Conservation (phyloP, 2,888 invertebrate genomes). For the Thymelicus lineola region DNA sequence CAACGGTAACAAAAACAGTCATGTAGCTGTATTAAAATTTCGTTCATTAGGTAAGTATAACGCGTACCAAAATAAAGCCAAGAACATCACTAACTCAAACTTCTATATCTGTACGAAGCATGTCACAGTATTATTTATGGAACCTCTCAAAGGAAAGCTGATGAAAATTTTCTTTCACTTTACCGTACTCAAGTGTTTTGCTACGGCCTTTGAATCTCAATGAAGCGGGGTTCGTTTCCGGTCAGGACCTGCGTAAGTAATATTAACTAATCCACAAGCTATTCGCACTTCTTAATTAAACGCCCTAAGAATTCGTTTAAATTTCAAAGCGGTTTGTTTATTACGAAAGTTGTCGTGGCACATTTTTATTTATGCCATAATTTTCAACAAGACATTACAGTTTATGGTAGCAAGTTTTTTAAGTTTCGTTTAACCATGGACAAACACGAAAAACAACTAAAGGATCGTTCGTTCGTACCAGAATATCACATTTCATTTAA, state of each 20-base stretch:
- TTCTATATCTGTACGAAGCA: slow-evolving; percentile 11
- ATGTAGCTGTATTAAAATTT: too few species aligned
- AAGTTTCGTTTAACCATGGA: too few species aligned
- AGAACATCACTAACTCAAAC: slow-evolving; percentile 1
- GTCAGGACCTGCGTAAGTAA: slow-evolving; percentile 16
- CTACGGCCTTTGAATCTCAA: slow-evolving; percentile 34
- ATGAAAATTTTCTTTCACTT: slow-evolving; percentile 38
- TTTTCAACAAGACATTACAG: neutral
- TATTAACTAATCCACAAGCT: slow-evolving; percentile 29
- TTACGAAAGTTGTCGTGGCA: neutral
- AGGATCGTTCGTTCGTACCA: too few species aligned
- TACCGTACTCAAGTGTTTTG: slow-evolving; percentile 34
- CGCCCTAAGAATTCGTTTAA: slow-evolving; percentile 21
- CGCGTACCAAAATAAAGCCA: neutral
- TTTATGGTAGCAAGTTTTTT: too few species aligned
- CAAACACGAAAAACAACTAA: too few species aligned
- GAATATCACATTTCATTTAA: too few species aligned
- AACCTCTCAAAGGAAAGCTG: slow-evolving; percentile 33
- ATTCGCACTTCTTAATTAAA: slow-evolving; percentile 33
- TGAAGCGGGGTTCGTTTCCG: slow-evolving; percentile 25
- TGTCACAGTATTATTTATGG: slow-evolving; percentile 32
- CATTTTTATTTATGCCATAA: neutral
- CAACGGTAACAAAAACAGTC: too few species aligned
- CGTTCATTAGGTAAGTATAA: neutral
- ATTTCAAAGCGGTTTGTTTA: slow-evolving; percentile 10